Evolutionary conservation across 2,113 vertebrate genomes (phyloP).

Genomic region (Silurus asotus): DNA sequence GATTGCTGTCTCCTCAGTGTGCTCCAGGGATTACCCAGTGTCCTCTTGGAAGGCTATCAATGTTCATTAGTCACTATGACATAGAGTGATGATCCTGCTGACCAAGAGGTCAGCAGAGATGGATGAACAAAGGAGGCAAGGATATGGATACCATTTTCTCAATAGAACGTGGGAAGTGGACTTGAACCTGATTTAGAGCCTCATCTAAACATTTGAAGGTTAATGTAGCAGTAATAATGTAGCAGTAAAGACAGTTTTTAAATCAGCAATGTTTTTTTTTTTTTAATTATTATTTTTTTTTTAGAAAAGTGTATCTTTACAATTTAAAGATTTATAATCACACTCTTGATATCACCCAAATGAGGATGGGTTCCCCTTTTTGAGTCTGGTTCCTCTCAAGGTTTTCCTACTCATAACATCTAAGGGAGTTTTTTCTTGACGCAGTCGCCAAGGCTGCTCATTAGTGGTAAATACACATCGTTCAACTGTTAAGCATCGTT

Average conservation of each 20-base stretch:
- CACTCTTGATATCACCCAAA: no score
- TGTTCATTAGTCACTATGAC: constrained; percentile 57
- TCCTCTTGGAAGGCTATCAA: constrained; percentile 54
- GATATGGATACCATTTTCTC: constrained; percentile 43
- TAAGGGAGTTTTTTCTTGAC: no score
- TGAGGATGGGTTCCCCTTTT: no score
- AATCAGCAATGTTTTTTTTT: constrained; percentile 6
- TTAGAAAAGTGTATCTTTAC: background rate
- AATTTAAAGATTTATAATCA: no score
- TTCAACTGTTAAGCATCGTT: no score
- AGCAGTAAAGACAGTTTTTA: constrained; percentile 18
- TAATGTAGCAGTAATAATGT: constrained; percentile 7
- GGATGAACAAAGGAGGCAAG: constrained; percentile 46
- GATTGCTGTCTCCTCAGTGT: constrained; percentile 44
- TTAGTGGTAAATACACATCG: no score
- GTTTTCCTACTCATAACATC: no score
- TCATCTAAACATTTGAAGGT: constrained; percentile 42
- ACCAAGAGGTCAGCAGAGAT: constrained; percentile 41
- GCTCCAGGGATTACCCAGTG: constrained; percentile 53
- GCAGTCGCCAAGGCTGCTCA: no score
- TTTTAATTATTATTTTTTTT: background rate
- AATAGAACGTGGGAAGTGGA: constrained; percentile 26
- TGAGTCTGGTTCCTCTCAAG: no score
- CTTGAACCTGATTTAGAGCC: constrained; percentile 38
- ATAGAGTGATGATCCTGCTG: constrained; percentile 47